phyloP scores from a whole-genome alignment of 2,888 invertebrate genomes.

The Baccha elongata region DNA sequence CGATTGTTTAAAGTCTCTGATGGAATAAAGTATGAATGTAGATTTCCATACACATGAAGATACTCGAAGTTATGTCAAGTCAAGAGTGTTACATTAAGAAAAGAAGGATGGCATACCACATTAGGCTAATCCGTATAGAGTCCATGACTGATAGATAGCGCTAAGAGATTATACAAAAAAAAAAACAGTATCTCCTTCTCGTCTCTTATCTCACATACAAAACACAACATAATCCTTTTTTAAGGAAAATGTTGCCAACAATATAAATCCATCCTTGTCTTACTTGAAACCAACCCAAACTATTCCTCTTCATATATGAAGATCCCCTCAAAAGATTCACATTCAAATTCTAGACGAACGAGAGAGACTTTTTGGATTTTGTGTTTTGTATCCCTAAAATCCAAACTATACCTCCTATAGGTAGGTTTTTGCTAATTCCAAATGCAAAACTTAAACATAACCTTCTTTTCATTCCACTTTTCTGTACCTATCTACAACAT shows the following conservation, averaged over 20 bases:
- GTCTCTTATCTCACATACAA: slow-evolving; percentile 20
- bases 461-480: background rate
- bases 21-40: slow-evolving; percentile 18
- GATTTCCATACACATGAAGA: slow-evolving; percentile 4
- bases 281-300: background rate
- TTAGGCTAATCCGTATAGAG: slow-evolving; percentile 60
- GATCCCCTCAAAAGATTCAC: slow-evolving; percentile 50
- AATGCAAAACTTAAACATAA: slow-evolving; percentile 72
- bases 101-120: slow-evolving; percentile 32
- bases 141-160: slow-evolving; percentile 66
- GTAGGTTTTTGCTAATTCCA: slow-evolving; percentile 73
- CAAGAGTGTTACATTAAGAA: background rate
- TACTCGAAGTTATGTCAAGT: slow-evolving; percentile 8
- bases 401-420: slow-evolving; percentile 41
- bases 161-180: slow-evolving; percentile 57
- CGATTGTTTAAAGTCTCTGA: background rate
- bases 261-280: slow-evolving; percentile 55
- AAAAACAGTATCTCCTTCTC: slow-evolving; percentile 3
- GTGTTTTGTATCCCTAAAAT: slow-evolving; percentile 43
- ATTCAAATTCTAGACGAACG: slow-evolving; percentile 68
- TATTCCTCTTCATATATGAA: background rate
- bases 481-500: background rate
- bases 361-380: slow-evolving; percentile 56
- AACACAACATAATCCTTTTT: slow-evolving; percentile 62
- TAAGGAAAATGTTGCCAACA: slow-evolving; percentile 65